Percentiles rank a stretch among this genome's conserved stretches.
phyloP scores from a whole-genome alignment of 2,113 vertebrate genomes.

The Spea bombifrons region DNA sequence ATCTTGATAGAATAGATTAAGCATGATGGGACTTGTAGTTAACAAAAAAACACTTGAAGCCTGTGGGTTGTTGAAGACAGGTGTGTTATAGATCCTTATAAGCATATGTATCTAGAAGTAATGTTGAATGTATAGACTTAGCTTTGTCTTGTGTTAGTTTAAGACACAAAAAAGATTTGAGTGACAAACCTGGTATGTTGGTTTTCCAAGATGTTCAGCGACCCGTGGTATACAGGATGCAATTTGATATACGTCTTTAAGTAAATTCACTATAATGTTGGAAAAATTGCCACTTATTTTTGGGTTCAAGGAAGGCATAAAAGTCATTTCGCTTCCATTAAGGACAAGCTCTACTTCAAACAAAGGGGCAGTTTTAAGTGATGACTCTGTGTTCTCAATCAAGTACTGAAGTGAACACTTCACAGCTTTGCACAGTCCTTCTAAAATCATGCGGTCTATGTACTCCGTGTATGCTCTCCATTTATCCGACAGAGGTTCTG shows the following conservation, averaged over 20 bases:
- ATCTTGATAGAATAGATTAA: too few species aligned
- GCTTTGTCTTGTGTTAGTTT: background rate
- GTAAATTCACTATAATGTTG: slow-evolving; percentile 64
- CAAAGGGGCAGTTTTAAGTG: slow-evolving; percentile 61
- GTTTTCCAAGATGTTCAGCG: slow-evolving; percentile 59
- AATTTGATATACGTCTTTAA: slow-evolving; percentile 64
- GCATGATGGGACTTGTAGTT: too few species aligned
- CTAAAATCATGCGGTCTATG: slow-evolving; percentile 70
- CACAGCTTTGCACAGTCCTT: slow-evolving; percentile 68
- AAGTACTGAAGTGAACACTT: slow-evolving; percentile 74
- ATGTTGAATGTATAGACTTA: too few species aligned
- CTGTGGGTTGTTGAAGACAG: too few species aligned
- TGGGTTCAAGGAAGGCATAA: slow-evolving; percentile 67
- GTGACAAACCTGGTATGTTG: slow-evolving; percentile 66
- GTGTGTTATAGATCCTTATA: too few species aligned
- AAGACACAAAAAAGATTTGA: background rate
- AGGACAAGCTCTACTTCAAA: slow-evolving; percentile 74
- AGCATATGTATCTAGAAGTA: too few species aligned
- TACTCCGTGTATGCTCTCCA: slow-evolving; percentile 71
- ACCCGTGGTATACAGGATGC: slow-evolving; percentile 67
- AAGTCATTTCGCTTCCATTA: slow-evolving; percentile 64
- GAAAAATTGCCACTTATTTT: slow-evolving; percentile 69
- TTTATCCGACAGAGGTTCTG: slow-evolving; percentile 65
- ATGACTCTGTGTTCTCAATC: slow-evolving; percentile 69
- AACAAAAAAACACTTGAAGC: too few species aligned